Conservation (phyloP, 2,888 invertebrate genomes). For the Spodoptera littoralis region DNA sequence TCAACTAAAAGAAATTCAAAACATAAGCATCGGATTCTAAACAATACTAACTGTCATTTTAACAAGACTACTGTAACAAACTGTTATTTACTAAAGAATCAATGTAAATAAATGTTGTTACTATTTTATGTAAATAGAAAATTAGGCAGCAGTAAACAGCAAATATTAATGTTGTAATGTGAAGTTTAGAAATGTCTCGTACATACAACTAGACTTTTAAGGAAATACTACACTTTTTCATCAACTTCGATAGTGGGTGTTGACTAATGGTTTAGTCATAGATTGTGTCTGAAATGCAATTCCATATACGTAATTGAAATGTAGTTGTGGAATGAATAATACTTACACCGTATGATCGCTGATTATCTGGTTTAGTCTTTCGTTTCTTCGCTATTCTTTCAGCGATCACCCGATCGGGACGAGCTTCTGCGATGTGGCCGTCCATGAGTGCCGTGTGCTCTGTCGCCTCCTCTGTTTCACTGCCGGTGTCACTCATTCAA, state of each 20-base stretch:
- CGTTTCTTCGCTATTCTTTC: constrained; percentile 88
- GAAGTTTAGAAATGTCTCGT: constrained; percentile 7
- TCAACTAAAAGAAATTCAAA: too few species aligned
- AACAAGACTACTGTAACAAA: too few species aligned
- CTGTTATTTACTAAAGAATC: too few species aligned
- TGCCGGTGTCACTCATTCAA: constrained; percentile 83
- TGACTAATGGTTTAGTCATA: constrained; percentile 24
- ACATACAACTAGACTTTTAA: background rate
- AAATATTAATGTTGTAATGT: too few species aligned
- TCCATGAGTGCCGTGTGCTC: constrained; percentile 96
- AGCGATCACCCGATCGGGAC: constrained; percentile 87
- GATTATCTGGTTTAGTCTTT: constrained; percentile 86
- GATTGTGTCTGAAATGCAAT: background rate
- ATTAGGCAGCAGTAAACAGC: background rate
- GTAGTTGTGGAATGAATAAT: background rate
- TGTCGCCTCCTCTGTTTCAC: constrained; percentile 90
- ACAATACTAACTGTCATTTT: too few species aligned
- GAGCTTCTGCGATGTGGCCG: constrained; percentile 92
- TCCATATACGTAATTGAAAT: background rate
- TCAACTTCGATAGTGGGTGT: constrained; percentile 49
- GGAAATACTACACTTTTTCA: constrained; percentile 4
- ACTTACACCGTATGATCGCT: constrained; percentile 88
- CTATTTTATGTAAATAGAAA: too few species aligned
- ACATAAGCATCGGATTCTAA: too few species aligned
- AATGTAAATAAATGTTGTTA: too few species aligned